Evolutionary conservation across 92 coral and sea anemone species (phyloP).

Genomic region (Paramuricea clavata): DNA sequence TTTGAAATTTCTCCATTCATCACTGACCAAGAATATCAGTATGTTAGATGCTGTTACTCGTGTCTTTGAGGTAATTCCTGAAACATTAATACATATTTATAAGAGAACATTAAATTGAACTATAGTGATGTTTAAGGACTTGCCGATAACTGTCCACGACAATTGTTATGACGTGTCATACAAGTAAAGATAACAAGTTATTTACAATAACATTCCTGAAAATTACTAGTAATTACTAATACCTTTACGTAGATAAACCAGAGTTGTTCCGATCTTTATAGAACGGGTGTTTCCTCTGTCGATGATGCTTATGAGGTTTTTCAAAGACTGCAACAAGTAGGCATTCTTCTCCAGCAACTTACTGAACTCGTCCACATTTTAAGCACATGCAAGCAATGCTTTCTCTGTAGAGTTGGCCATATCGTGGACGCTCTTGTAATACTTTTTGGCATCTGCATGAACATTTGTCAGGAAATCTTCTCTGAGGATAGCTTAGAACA

Average conservation of each 20-base stretch:
- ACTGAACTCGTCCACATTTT: constrained; percentile 65
- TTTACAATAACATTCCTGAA: too few relatives aligned
- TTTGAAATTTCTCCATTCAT: constrained; percentile 21
- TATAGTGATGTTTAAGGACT: too few relatives aligned
- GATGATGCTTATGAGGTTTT: too few relatives aligned
- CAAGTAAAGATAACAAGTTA: too few relatives aligned
- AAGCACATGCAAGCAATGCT: constrained; percentile 67
- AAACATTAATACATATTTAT: too few relatives aligned
- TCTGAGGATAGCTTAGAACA: constrained; percentile 13
- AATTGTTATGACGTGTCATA: too few relatives aligned
- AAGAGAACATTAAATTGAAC: not conserved
- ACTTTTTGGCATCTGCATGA: constrained; percentile 42
- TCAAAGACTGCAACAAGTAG: constrained; percentile 6
- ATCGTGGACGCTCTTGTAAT: constrained; percentile 3
- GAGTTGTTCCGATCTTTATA: too few relatives aligned
- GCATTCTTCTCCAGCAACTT: constrained; percentile 54
- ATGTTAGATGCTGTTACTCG: not conserved
- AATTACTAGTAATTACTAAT: not conserved
- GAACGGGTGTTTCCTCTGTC: too few relatives aligned
- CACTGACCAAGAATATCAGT: not conserved
- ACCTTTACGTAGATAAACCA: not conserved
- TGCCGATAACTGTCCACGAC: too few relatives aligned
- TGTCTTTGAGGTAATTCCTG: not conserved
- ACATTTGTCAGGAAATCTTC: constrained; percentile 37
- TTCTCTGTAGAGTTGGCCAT: constrained; percentile 56